Evolutionary conservation across 2,113 vertebrate genomes (phyloP), one percentile per base, ranked within the genome.

Genomic region (Terrapene triunguis): DNA sequence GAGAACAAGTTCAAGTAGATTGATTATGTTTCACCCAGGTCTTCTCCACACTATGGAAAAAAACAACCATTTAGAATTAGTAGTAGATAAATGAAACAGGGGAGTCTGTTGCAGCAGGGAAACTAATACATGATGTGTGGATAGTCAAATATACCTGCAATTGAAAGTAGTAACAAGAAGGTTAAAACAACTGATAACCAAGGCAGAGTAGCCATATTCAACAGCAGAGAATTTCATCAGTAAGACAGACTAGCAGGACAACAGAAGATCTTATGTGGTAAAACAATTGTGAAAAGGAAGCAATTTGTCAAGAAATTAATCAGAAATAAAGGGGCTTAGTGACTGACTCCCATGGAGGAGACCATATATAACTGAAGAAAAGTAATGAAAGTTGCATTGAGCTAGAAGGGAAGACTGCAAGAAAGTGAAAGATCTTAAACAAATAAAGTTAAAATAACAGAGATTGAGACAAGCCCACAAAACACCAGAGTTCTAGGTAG

Each of bases 161-260:
- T 35, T 22, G 32, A 19, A 79, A 96, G 29, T 82, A 96, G 38
- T 44, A 83, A 93, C 87, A 87, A 87, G 22, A 51, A 35, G 22
- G 76, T 38, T 29, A 42, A 65, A 62, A 87, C 2, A 76, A 22
- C 27, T 29, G 38, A 35, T 27, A 89, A 32, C 29, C 1, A 1
- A 79, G 13, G 27, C 4, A 6, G 38, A 51, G n/a, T 89, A 87
- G 29, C 13, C 21, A 47, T 21, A 50, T 44, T 47, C 57, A 80
- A 14, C 11, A 87, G 59, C 50, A 42, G 78, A 85, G 1, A 55
- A 69, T 50, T 16, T 12, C 32, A 54, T 10, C 19, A 69, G 38
- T 13, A 80, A 65, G 51, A 89, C 5, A 35, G 0, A 1, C n/a
- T 72, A 38, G 9, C 65, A 72, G n/a, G n/a, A 22, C 32, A 80